Evolutionary conservation across 2,888 invertebrate genomes (phyloP).

Genomic region (Ennomos quercinarius): DNA sequence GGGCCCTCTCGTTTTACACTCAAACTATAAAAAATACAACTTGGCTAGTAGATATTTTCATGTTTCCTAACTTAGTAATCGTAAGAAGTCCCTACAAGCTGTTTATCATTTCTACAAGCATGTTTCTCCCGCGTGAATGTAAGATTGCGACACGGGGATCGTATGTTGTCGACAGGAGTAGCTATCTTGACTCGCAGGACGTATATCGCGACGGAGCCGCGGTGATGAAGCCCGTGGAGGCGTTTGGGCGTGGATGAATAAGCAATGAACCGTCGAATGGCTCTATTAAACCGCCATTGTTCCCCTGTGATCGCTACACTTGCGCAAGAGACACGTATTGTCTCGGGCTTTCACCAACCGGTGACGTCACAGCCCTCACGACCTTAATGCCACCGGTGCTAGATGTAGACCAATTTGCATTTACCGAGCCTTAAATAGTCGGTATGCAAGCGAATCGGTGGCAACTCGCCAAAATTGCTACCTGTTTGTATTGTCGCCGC

Average conservation of each 20-base stretch:
- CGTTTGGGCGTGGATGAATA: conserved; percentile 84
- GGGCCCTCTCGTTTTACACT: too few species aligned
- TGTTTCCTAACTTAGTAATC: too few species aligned
- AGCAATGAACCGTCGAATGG: conserved; percentile 83
- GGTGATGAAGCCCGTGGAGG: conserved; percentile 61
- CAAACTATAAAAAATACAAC: too few species aligned
- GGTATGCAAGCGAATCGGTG: conserved; percentile 55
- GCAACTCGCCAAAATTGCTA: conserved; percentile 54
- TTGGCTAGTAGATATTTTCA: too few species aligned
- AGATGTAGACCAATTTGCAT: conserved; percentile 74
- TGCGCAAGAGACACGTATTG: conserved; percentile 83
- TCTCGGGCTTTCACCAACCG: conserved; percentile 74
- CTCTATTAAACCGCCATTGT: conserved; percentile 83
- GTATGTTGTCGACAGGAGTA: conserved; percentile 40
- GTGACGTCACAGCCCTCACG: conserved; percentile 72
- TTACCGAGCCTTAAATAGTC: conserved; percentile 62
- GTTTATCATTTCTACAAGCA: neutral
- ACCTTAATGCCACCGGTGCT: conserved; percentile 73
- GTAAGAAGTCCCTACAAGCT: too few species aligned
- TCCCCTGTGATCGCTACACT: conserved; percentile 70
- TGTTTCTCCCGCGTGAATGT: neutral
- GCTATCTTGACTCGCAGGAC: conserved; percentile 57
- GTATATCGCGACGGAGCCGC: conserved; percentile 68
- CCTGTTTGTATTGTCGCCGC: conserved; percentile 43
- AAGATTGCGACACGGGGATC: conserved; percentile 18